Evolutionary conservation across 2,888 invertebrate species (phyloP).

Genomic region (Macrophya annulata): DNA sequence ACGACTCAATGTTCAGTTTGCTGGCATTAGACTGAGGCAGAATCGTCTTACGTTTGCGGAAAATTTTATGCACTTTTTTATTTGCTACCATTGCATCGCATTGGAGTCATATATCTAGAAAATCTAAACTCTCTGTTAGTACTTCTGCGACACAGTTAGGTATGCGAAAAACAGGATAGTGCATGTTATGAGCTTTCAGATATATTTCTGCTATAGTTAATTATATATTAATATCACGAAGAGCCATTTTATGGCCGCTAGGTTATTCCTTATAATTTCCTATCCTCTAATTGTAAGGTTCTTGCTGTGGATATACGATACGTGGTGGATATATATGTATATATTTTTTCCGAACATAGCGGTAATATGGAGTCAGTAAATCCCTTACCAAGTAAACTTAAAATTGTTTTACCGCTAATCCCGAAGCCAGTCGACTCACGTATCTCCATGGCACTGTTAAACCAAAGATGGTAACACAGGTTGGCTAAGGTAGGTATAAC

Average conservation of each 20-base stretch:
- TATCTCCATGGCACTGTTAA: neutral
- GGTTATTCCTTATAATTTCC: conserved; percentile 36
- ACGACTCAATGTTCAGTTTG: neutral
- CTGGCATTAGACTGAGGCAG: neutral
- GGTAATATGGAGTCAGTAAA: conserved; percentile 1
- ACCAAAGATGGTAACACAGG: neutral
- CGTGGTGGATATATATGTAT: neutral
- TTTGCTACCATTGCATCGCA: neutral
- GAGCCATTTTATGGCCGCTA: conserved; percentile 21
- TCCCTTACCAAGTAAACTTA: conserved; percentile 7
- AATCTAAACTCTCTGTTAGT: neutral
- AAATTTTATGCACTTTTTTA: conserved; percentile 6
- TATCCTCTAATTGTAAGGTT: conserved; percentile 27
- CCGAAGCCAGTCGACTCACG: conserved; percentile 12
- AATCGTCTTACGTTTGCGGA: neutral
- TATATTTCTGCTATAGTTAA: conserved; percentile 31
- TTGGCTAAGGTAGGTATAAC: neutral
- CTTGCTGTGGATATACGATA: conserved; percentile 19
- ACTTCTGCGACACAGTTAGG: conserved; percentile 14
- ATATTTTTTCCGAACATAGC: conserved; percentile 18
- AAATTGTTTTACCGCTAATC: conserved; percentile 25
- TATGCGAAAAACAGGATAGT: neutral
- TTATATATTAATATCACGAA: conserved; percentile 48
- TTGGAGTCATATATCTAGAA: neutral
- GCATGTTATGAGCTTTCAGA: neutral